Evolutionary conservation across 2,113 vertebrate species (phyloP), one percentile per base, ranked within the genome.

Genomic region (Aphyosemion australe): DNA sequence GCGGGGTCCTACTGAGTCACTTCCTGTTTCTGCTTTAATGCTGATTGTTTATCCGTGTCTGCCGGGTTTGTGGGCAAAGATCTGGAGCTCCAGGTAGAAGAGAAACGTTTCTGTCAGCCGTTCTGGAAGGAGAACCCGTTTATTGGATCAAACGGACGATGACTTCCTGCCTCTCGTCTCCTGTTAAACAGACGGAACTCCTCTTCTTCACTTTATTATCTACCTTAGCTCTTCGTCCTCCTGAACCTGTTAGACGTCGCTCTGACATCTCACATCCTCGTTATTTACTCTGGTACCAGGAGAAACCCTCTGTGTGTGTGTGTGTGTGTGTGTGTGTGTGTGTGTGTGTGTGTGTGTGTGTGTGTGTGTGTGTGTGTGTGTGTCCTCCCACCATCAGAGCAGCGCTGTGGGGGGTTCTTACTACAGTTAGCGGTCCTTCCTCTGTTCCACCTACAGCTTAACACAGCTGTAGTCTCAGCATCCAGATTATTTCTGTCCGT

Each of bases 341-440:
- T n/a, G n/a, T n/a, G n/a, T n/a, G n/a, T n/a, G n/a, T n/a, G n/a
- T n/a, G n/a, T n/a, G n/a, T n/a, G n/a, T n/a, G n/a, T n/a, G n/a
- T n/a, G n/a, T n/a, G n/a, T n/a, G n/a, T n/a, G n/a, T n/a, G n/a
- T n/a, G n/a, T n/a, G n/a, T 74, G 61, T 60, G n/a, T 52, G 32
- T 46, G 49, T 78, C 82, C 82, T 72, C 82, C 78, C 74, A 72
- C 74, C 55, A 60, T 48, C 65, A 49, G 8, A 48, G 49, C 76
- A 11, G 55, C 26, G 13, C 21, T 19, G 46, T 43, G 53, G 53
- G 62, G 41, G 48, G 9, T 56, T 57, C 14, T 42, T 41, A 19
- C 53, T 13, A 0, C 55, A 45, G 63, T 60, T 50, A 70, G 61
- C 55, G 12, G 13, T 4, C 1, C 43, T 61, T 45, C 49, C 49